Percentiles rank a stretch among this genome's conserved stretches.
Conservation (phyloP, 2,797 vertebrate genomes). For the Chaetodon trifasciatus region DNA sequence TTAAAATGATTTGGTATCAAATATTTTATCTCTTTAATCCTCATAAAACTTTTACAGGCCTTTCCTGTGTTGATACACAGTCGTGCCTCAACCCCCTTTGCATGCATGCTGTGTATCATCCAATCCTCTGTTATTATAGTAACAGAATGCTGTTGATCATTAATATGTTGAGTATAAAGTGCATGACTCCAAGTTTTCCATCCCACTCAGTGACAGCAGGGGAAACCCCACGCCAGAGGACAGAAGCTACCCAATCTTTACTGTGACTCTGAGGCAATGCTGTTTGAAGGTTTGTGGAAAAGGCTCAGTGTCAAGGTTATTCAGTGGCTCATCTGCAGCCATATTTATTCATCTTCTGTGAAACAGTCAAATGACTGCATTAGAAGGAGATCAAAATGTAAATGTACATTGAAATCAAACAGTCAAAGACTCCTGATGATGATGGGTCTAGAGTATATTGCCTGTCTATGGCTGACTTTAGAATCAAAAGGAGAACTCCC, state of each 20-base stretch:
- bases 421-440: background rate
- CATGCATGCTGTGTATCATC: slow-evolving; percentile 48
- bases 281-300: slow-evolving; percentile 63
- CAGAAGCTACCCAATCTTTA: slow-evolving; percentile 38
- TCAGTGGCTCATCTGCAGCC: slow-evolving; percentile 32
- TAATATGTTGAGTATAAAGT: slow-evolving; percentile 57
- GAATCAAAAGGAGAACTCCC: background rate
- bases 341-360: slow-evolving; percentile 38
- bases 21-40: slow-evolving; percentile 27
- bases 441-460: background rate
- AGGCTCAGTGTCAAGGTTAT: slow-evolving; percentile 71
- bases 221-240: slow-evolving; percentile 51
- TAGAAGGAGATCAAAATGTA: background rate
- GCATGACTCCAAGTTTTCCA: slow-evolving; percentile 65
- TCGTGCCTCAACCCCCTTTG: slow-evolving; percentile 10
- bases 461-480: background rate
- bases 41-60: slow-evolving; percentile 13
- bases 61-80: slow-evolving; percentile 13
- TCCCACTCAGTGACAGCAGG: slow-evolving; percentile 57
- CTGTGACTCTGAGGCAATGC: slow-evolving; percentile 59
- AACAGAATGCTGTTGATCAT: slow-evolving; percentile 69
- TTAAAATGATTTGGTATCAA: slow-evolving; percentile 37
- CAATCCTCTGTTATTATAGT: slow-evolving; percentile 64
- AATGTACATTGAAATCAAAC: background rate
- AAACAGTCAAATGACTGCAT: background rate